phyloP scores from a whole-genome alignment of 2,888 invertebrate species.

The Embidobia sp. region DNA sequence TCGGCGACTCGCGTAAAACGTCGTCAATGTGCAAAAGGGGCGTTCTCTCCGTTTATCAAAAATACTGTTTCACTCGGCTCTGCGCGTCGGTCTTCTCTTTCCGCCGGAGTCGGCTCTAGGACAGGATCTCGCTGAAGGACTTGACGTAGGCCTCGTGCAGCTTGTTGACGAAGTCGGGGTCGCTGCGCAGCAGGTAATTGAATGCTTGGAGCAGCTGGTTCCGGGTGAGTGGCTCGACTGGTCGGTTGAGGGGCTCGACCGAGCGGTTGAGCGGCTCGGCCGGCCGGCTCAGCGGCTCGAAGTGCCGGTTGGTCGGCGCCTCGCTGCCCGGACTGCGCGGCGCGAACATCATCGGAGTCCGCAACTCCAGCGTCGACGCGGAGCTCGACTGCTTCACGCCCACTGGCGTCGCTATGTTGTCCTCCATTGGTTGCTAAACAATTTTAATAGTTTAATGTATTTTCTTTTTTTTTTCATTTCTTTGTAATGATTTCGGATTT shows the following conservation, averaged over 20 bases:
- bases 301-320: conserved; percentile 73
- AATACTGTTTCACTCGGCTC: conserved; percentile 54
- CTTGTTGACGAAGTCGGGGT: conserved; percentile 93
- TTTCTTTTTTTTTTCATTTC: too few species aligned
- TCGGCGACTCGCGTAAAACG: conserved; percentile 37
- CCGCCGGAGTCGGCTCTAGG: too few species aligned
- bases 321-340: conserved; percentile 3
- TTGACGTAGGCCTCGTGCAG: conserved; percentile 96
- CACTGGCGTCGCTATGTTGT: conserved; percentile 2
- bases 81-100: too few species aligned
- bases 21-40: conserved; percentile 28
- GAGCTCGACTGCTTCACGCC: not conserved
- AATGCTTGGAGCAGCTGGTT: conserved; percentile 95
- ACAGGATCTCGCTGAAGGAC: conserved; percentile 87
- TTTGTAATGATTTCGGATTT: too few species aligned
- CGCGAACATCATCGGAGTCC: conserved; percentile 12
- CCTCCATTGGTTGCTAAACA: not conserved
- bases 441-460: too few species aligned
- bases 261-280: conserved; percentile 61
- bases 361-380: not conserved
- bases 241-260: conserved; percentile 70
- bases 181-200: conserved; percentile 92
- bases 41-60: conserved; percentile 51
- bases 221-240: conserved; percentile 90
- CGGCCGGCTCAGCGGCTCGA: conserved; percentile 82